Base-by-base conservation (phyloP, 2,797 vertebrate genomes). In the Eulemur mongoz region DNA sequence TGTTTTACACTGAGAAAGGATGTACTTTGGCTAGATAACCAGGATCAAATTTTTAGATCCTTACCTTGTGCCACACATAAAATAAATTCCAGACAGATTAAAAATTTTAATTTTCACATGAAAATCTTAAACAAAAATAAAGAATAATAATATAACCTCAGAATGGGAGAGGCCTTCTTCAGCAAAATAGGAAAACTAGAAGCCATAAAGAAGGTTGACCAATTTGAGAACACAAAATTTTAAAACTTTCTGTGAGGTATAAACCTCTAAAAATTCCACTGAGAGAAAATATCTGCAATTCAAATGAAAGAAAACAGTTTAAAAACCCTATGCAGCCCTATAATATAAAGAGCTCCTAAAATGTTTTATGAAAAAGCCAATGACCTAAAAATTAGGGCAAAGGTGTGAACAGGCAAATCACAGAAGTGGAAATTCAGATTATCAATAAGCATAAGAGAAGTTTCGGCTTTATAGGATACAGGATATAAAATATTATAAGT, bases 1-100 rank as follows among this genome's bases (percentile, higher is more conserved):
- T 85, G 45, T 72, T 89, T 69, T 92, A 78, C 88, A 84, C 17
- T 92, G 61, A 93, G 40, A 85, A 96, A 79, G 32, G 79, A 80
- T 87, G 38, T 54, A 70, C 32, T 82, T 82, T 86, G 63, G 40
- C 57, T 83, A 88, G 22, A 63, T 73, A 93, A 73, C 54, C 38
- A n/a, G 70, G 61, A 97, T 85, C 72, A 85, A 86, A 83, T 17
- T 88, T 54, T 93, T 92, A 86, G 54, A 75, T 12, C 27, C 6
- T 82, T 86, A 79, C 5, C 40, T 95, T 85, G 30, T 82, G 45
- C 35, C 40, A 70, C 7, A 52, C 23, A 82, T 54, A 87, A 88
- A 85, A 94, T 57, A 94, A 89, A 81, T 75, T 87, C 23, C 14
- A 82, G 17, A 79, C 52, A 11, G 23, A 75, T 45, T 92, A 84